These are phyloP conservation scores for Meriones unguiculatus DNA, from an alignment of 2,113 vertebrate species.

Conservation along the genomic window DNA sequence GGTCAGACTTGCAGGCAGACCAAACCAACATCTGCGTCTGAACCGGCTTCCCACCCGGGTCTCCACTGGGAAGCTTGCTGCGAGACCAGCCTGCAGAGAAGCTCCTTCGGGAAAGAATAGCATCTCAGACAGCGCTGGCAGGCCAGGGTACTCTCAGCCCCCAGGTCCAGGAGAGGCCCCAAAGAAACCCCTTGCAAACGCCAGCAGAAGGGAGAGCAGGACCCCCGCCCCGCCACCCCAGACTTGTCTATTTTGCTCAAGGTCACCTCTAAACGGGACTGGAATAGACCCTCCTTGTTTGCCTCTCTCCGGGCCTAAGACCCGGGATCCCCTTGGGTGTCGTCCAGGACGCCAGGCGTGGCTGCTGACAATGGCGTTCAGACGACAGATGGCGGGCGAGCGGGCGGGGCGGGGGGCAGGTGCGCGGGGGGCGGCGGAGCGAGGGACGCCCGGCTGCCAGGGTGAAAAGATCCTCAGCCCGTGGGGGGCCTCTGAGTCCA, in stretches of 20 bases:
- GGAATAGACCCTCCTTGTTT: slow-evolving; percentile 75
- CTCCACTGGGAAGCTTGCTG: not conserved
- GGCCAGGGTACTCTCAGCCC: not conserved
- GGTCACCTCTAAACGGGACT: slow-evolving; percentile 62
- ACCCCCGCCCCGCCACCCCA: not conserved
- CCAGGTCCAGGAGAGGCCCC: not conserved
- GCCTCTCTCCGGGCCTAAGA: slow-evolving; percentile 34
- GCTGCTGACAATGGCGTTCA: slow-evolving; percentile 63
- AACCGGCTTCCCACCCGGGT: slow-evolving; percentile 21
- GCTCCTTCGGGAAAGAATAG: not conserved
- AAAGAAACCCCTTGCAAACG: not conserved
- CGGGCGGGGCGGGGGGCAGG: slow-evolving; percentile 77
- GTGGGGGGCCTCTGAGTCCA: not conserved
- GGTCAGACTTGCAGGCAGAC: not conserved
- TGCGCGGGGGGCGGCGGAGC: slow-evolving; percentile 80
- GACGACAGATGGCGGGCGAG: slow-evolving; percentile 85
- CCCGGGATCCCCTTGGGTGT: slow-evolving; percentile 73
- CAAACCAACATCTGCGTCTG: slow-evolving; percentile 69
- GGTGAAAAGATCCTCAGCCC: slow-evolving; percentile 51
- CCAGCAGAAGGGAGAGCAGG: not conserved
- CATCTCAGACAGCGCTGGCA: not conserved
- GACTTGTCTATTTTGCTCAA: slow-evolving; percentile 60
- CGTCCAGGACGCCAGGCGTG: slow-evolving; percentile 76
- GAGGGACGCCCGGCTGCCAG: slow-evolving; percentile 77
- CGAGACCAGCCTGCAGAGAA: not conserved